Evolutionary conservation across 2,888 invertebrate genomes (phyloP), one percentile per base, ranked within the genome.

Genomic region (Melitaea athalia): DNA sequence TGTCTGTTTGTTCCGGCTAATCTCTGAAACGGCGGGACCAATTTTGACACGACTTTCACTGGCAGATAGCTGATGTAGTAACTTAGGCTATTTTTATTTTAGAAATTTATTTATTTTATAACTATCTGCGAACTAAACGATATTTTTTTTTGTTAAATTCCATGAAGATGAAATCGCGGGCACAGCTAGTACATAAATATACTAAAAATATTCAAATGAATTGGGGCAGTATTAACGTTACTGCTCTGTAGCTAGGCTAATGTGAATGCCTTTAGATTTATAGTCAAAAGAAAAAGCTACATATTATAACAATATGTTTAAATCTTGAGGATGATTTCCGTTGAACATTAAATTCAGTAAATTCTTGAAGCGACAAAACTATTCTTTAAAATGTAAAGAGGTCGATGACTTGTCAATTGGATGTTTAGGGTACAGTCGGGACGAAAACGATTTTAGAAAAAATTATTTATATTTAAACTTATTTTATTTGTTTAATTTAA

Each of bases 381-480:
- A 15, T 33, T 15, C 14, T 55, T 31, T 55, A 11, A 78, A 79
- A 75, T 77, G 24, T 24, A 78, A 77, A 77, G 70, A 72, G 81
- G 78, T 80, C 79, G 70, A 72, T 67, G 81, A 79, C 83, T 76
- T 67, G 59, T 45, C 63, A 67, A 71, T 70, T 75, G 71, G 73
- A 73, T 70, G 63, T 52, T 74, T 14, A 49, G 50, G 62, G 53
- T 50, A 68, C 71, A 66, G 17, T 68, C 60, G 43, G 3, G 24
- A 10, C n/a, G 47, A 70, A 42, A 68, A 63, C 17, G 3, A 7
- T 52, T 52, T 24, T 10, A 17, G 15, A 8, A 15, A 7, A 5
- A 11, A 11, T 6, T 2, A 14, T 45, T 0, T 45, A 6, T 45
- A 6, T 45, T 24, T 24, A 2, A 24, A 45, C 11, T 1, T 14